Conservation (phyloP, 2,113 vertebrate species). For the Actenoides hombroni region DNA sequence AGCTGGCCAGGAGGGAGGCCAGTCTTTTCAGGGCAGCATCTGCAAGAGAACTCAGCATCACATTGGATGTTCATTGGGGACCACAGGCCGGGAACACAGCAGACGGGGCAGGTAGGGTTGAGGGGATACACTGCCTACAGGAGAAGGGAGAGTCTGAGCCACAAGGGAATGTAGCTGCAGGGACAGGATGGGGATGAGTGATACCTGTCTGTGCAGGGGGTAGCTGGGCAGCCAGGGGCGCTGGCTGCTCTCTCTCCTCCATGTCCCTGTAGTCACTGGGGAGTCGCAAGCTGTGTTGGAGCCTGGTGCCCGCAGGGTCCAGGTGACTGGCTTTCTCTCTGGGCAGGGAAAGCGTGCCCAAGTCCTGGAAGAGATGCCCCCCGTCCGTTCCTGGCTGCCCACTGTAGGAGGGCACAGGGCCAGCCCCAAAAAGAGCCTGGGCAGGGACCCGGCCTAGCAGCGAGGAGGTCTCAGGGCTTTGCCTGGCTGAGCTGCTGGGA, state of each 20-base stretch:
- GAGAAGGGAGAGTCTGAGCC: background rate
- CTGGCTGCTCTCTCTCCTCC: constrained; percentile 17
- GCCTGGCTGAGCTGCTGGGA: constrained; percentile 5
- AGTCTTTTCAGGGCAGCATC: constrained; percentile 78
- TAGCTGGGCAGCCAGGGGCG: background rate
- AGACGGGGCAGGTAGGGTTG: background rate
- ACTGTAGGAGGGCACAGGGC: constrained; percentile 75
- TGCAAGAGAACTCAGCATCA: constrained; percentile 20
- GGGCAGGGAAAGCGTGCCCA: constrained; percentile 81
- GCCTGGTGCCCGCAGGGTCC: constrained; percentile 52
- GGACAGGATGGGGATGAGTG: background rate
- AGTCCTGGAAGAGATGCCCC: constrained; percentile 86
- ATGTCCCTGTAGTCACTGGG: constrained; percentile 36
- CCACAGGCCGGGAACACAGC: accelerated
- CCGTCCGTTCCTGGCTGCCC: constrained; percentile 77
- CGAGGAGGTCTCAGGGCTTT: constrained; percentile 47
- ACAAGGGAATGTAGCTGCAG: accelerated
- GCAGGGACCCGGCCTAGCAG: constrained; percentile 65
- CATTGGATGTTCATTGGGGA: background rate
- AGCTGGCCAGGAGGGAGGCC: constrained; percentile 78
- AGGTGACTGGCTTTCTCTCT: constrained; percentile 74
- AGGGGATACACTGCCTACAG: accelerated
- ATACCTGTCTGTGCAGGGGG: constrained; percentile 1
- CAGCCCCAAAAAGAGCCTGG: constrained; percentile 64
- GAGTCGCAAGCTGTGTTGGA: constrained; percentile 70